Base-by-base conservation (phyloP, 2,113 vertebrate genomes). In the Lophura nycthemera region DNA sequence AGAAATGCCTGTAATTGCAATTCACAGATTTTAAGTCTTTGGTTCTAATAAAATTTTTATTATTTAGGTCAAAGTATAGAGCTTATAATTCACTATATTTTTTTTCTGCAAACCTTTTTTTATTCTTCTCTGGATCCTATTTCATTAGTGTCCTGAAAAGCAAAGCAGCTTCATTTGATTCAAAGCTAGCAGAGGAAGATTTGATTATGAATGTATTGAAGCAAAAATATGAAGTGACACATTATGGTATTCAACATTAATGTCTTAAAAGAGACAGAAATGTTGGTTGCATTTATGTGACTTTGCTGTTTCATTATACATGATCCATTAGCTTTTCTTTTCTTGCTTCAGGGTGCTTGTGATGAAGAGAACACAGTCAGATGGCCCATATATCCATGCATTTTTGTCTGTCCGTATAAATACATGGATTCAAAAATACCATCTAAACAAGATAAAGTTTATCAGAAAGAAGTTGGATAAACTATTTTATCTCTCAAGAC, bases 231-330 rank as follows among this genome's bases (percentile, higher is more conserved):
- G 14, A 89, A 45, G 45, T 65, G 56, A 79, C 52, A 64, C 57
- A 67, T 90, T 82, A 84, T 50, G 21, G 10, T 77, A 56, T 87
- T 88, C 69, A 91, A 57, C 30, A 80, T 50, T 59, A 89, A 57
- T 61, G 20, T 50, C 43, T 88, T 93, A 47, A 89, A 92, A 93
- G 64, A 77, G 34, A 85, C 36, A 87, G 72, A 94, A 86, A 77
- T 36, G 22, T 71, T 70, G 27, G 85, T 92, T 79, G 18, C 63
- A 40, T 71, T 88, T 70, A 32, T 60, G 56, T 81, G 64, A 54
- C n/a, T 88, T 94, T n/a, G n/a, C 8, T 78, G 27, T 89, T 94
- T 75, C 70, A 73, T 91, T 93, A 95, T 74, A 3, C 66, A 63
- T 67, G 56, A 83, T 74, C 63, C 64, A 89, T 91, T 84, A 83